Evolutionary conservation across 1,140 invertebrate species (phyloP), one percentile per base, ranked within the genome.

Genomic region (Dendrolimus punctatus): DNA sequence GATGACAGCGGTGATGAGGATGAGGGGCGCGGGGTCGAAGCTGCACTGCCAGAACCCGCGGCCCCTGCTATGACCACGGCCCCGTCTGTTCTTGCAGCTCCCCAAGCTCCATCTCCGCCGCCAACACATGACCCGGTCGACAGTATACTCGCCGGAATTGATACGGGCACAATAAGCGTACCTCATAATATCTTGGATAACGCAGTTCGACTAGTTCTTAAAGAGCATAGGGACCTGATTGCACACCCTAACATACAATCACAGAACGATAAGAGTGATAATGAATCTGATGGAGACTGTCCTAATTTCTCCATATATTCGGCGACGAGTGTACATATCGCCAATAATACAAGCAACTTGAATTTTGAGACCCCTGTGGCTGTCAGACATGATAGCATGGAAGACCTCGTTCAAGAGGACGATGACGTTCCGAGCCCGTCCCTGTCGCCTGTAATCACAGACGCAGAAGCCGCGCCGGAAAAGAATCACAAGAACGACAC

Each of bases 261-360:
- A 49, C 37, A 39, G 9, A 57, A 42, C 10, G 56, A 66, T 6
- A 57, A 63, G 37, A 81, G 76, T 55, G 89, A 90, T 53, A 89
- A 90, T 41, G 89, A 89, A 45, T 90, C 90, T 3, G 90, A 92
- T 63, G 91, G 92, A 1, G 93, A 93, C 56, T 95, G 93, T 86
- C 94, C 94, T 5, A 95, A 95, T 71, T 95, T 94, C 71, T 93
- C 92, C 5, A 93, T 95, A 52, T 95, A 95, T 78, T 95, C 94
- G 0, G 91, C 92, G 4, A 90, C 93, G 60, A 94, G 93, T 37
- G 92, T 94, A 73, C 91, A 93, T 52, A 90, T 95, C 40, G 93
- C 92, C 0, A 89, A 91, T 58, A 89, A 90, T 54, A 70, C 69
- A 6, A 62, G 50, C 42, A 62, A 49, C 6, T 40, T 73, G 10